Evolutionary conservation across 2,797 vertebrate genomes (phyloP), one percentile per base, ranked within the genome.

Genomic region (Hippocampus kuda): DNA sequence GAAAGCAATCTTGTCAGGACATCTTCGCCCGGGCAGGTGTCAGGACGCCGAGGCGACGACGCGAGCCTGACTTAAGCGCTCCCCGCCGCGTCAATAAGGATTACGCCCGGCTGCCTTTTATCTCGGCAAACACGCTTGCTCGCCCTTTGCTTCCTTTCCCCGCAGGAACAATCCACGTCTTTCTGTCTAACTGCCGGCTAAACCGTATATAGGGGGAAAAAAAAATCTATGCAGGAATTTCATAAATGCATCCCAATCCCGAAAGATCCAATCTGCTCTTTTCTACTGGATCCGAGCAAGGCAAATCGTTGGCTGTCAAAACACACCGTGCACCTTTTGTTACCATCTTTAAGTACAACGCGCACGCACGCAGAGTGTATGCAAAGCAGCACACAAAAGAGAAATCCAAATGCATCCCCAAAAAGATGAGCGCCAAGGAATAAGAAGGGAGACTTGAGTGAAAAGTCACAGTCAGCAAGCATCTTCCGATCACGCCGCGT

Each of bases 81-180:
- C 89, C 88, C 89, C 83, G 64, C 77, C 81, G 87, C 90, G 91
- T 93, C 91, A 92, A 92, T 92, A 92, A 91, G 90, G 91, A 92
- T 93, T 93, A 93, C 84, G 86, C 79, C 83, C 85, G 87, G 74
- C 26, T 71, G 88, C 90, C 16, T 91, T 92, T 93, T 92, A 92
- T 92, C 91, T 92, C 85, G 84, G 87, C 87, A 86, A 90, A 90
- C 89, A 89, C 89, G 88, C 86, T 84, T 86, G 49, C 5, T 51
- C 15, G 89, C 89, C 89, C 90, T 87, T 89, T 88, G 89, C 85
- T 91, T 60, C 90, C 90, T 91, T 91, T 91, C 88, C 91, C 90
- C 88, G 87, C 85, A 87, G 87, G 88, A 90, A 90, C 89, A 89
- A 89, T 90, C 87, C 85, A 82, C 77, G 87, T 86, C 82, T 83